Evolutionary conservation across 2,113 vertebrate genomes (phyloP), one percentile per base, ranked within the genome.

Genomic region (Mobula hypostoma): DNA sequence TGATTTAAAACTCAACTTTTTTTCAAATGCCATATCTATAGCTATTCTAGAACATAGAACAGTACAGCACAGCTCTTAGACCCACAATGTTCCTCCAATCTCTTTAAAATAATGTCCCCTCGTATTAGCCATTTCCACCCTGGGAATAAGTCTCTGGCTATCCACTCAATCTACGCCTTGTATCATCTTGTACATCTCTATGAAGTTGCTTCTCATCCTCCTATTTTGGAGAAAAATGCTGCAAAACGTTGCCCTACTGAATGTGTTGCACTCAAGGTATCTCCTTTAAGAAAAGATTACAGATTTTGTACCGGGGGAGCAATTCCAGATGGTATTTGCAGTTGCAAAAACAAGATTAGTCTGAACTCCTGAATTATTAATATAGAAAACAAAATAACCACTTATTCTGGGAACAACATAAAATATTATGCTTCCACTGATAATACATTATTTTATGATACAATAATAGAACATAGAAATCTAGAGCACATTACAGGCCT

Each of bases 401-500:
- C 0, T 61, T 36, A 63, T 88, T 63, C 29, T 14, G 56, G 56
- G 29, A 29, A 88, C n/a, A 87, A 63, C n/a, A 12, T 63, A 48
- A 48, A 48, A 87, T 88, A 63, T n/a, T 63, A n/a, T 29, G n/a
- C n/a, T 11, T 63, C 56, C 56, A 61, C 61, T 88, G 27, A 61
- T 63, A 12, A 61, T 88, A n/a, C 29, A 88, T 88, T 88, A 88
- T 11, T 88, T 88, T 88, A 85, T 24, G 48, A 27, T 85, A n/a
- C 29, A 15, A 29, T 63, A 24, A n/a, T 63, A 11, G 48, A 48
- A 48, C 48, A 48, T 48, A 48, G 48, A 48, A 48, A 48, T 48
- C 48, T 48, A 48, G 2, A 48, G 48, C 48, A 48, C 48, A 48
- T 48, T 48, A 48, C 48, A 48, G 48, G 48, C 48, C 48, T 48